Evolutionary conservation across 35 echinoderm and acorn worm species (phyloP), one percentile per base, ranked within the genome.

Genomic region (Nesometra sesokonis): DNA sequence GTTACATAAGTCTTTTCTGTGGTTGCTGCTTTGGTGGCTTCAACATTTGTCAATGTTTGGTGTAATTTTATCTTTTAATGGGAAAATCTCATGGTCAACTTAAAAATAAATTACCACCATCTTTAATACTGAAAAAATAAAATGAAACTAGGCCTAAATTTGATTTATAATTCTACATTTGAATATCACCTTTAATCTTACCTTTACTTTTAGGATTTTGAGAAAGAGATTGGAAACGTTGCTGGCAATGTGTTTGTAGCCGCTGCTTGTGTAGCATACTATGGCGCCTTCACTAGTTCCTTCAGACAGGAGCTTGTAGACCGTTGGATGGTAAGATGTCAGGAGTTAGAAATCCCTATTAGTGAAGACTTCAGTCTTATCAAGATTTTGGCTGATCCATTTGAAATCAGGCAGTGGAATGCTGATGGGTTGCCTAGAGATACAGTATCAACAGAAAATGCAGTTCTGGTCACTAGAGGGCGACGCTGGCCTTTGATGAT

Each of bases 391-490:
- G 95, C 89, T 19, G 95, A 98, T 86, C 92, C 82, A 9, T 98
- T 98, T 90, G 95, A 94, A 85, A 98, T 98, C 80, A 86, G 95
- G 27, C 95, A 98, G 85, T 98, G 95, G 95, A 98, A 98, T 80
- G 89, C 95, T 78, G 95, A 98, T 67, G 95, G 95, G 30, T 39
- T 98, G 33, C 95, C 95, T 0, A 89, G 95, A 79, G 95, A 98
- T 83, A 91, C 84, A 31, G 95, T 98, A 32, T 98, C 95, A 31
- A 98, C 95, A 21, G 95, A 98, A 86, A 98, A 98, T 90, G 95
- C 95, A 32, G 89, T 98, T 29, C 39, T 98, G 35, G 95, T 98
- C 15, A 98, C 95, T 32, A 89, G 95, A 85, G 95, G 95, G 32
- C 77, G 95, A 32, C 35, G 95, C 21, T 98, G 95, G 95, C 95